Evolutionary conservation across 1,140 invertebrate genomes (phyloP).

Genomic region (Pachyrhynchus sulphureomaculatus): DNA sequence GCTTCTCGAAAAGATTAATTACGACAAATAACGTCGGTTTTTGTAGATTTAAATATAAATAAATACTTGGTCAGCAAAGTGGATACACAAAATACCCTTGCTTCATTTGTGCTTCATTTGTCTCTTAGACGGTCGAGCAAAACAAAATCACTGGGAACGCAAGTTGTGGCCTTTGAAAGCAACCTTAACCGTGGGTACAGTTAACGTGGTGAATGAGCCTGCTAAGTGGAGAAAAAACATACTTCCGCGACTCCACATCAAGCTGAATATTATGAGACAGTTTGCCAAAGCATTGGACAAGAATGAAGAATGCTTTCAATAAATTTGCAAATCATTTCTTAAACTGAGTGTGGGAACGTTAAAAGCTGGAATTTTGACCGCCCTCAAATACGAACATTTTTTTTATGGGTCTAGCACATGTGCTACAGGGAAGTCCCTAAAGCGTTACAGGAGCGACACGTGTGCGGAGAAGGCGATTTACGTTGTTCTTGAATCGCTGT

Average conservation of each 20-base stretch:
- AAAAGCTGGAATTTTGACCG: neutral
- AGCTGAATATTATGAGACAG: no score
- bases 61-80: constrained; percentile 46
- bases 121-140: neutral
- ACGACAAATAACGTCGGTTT: constrained; percentile 46
- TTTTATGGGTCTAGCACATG: no score
- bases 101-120: no score
- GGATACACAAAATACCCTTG: constrained; percentile 49
- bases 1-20: constrained; percentile 43
- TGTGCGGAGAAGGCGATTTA: no score
- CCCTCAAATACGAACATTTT: neutral
- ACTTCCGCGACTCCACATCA: no score
- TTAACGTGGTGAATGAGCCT: no score
- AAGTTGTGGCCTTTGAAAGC: constrained; percentile 21
- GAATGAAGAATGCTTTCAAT: neutral
- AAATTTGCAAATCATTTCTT: neutral
- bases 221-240: neutral
- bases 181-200: neutral
- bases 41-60: constrained; percentile 41
- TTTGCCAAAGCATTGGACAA: neutral
- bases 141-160: constrained; percentile 30
- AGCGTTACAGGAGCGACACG: no score
- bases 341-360: neutral
- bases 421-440: no score
- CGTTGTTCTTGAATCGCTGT: no score